These are phyloP conservation scores for Psilopogon haemacephalus DNA, from an alignment of 2,113 vertebrate species.

Conservation along the genomic window DNA sequence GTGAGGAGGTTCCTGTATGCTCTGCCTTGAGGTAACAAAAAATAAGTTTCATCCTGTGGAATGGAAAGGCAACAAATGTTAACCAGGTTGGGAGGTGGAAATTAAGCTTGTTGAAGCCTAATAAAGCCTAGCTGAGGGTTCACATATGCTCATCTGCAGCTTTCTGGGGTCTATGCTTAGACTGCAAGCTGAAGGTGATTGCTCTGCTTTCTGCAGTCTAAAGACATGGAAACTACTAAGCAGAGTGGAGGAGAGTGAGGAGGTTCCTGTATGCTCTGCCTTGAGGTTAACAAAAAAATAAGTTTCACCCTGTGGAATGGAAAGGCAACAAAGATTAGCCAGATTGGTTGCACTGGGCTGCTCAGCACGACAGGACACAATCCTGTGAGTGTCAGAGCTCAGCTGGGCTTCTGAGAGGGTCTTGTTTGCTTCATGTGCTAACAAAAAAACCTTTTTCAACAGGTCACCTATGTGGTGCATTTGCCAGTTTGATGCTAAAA, in stretches of 20 bases:
- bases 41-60: background rate
- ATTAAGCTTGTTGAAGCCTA: background rate
- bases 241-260: background rate
- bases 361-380: background rate
- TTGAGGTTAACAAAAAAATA: background rate
- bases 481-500: background rate
- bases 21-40: background rate
- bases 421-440: background rate
- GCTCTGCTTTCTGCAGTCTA: background rate
- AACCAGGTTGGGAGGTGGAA: background rate
- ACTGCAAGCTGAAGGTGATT: background rate
- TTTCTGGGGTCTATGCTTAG: background rate
- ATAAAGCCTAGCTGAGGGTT: background rate
- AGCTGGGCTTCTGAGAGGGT: background rate
- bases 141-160: background rate
- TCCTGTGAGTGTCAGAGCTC: rapidly evolving
- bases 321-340: background rate
- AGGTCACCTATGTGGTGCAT: background rate
- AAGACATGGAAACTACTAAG: background rate
- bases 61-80: background rate
- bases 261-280: background rate
- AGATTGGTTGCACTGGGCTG: background rate
- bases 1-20: background rate
- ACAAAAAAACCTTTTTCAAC: background rate
- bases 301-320: background rate